Base-by-base conservation (phyloP, 2,888 invertebrate genomes). In the Nephrocerus scutellatus region DNA sequence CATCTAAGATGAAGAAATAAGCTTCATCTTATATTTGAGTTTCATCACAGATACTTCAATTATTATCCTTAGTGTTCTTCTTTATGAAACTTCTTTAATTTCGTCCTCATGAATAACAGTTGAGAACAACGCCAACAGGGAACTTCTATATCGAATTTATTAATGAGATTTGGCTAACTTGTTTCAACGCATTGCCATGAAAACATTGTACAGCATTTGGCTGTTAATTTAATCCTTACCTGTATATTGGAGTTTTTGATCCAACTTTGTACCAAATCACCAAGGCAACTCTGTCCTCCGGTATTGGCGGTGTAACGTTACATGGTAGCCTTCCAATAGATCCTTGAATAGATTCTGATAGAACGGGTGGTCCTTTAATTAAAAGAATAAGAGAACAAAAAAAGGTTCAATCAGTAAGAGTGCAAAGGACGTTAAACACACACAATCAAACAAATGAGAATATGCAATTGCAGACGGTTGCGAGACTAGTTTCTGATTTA, bases 201-300 rank as follows among this genome's bases (percentile, higher is more conserved):
- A n/a, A n/a, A n/a, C n/a, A n/a, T n/a, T n/a, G n/a, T n/a, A n/a
- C n/a, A n/a, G n/a, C n/a, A n/a, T n/a, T n/a, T n/a, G n/a, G n/a
- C n/a, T n/a, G n/a, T n/a, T n/a, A n/a, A n/a, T n/a, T n/a, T n/a
- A n/a, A n/a, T n/a, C n/a, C 56, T 65, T 51, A 68, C 68, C 68
- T 68, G 44, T 69, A 69, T 43, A 69, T 68, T 21, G 69, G 69
- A 40, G 68, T 65, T 46, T 62, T 61, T 28, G 65, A 56, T 32
- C 67, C 68, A 41, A 68, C 67, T 51, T 69, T 69, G 44, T 68
- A 69, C 69, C 69, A 69, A 50, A 69, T 68, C 22, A 69, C 68
- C 52, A 69, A 41, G 19, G 66, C 64, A 39, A 68, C 68, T 41
- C 62, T 63, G 55, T 69, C 69, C 35, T 62, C 69, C 24, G 55